Evolutionary conservation across 1,140 invertebrate genomes (phyloP).

Genomic region (Helicorthomorpha holstii): DNA sequence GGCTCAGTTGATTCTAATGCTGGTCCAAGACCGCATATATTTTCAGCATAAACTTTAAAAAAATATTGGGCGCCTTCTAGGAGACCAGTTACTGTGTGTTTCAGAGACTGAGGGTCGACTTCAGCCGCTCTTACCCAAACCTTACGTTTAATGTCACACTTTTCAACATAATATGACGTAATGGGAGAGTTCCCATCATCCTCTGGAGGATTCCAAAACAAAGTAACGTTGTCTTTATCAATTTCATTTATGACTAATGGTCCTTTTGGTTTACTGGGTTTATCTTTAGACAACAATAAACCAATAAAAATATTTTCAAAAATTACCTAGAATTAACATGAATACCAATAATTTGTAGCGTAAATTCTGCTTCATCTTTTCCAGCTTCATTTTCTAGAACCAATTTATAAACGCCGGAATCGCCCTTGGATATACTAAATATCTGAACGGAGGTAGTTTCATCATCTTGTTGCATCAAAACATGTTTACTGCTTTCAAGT

Average conservation of each 20-base stretch:
- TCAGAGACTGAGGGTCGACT: constrained; percentile 47
- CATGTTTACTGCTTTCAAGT: constrained; percentile 25
- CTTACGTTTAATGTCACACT: constrained; percentile 45
- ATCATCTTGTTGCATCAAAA: constrained; percentile 36
- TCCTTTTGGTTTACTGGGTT: constrained; percentile 61
- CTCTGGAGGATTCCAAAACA: constrained; percentile 63
- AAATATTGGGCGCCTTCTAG: constrained; percentile 60
- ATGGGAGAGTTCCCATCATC: constrained; percentile 64
- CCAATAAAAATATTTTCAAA: neutral
- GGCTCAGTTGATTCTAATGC: constrained; percentile 40
- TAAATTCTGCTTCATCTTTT: constrained; percentile 44
- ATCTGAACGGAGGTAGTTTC: constrained; percentile 41
- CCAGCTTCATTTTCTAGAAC: constrained; percentile 51
- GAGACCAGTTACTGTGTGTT: constrained; percentile 55
- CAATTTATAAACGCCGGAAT: constrained; percentile 45
- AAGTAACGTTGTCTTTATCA: constrained; percentile 45
- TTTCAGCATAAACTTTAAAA: constrained; percentile 66
- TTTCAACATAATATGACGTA: constrained; percentile 61
- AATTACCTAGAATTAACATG: neutral
- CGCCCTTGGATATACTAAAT: constrained; percentile 35
- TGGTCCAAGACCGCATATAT: constrained; percentile 59
- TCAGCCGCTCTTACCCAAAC: constrained; percentile 60
- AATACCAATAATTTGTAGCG: constrained; percentile 53
- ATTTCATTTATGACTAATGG: constrained; percentile 55
- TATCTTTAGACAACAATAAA: constrained; percentile 44